Percentiles rank a stretch among this genome's conserved stretches.
phyloP scores from a whole-genome alignment of 2,113 vertebrate genomes.

The Bettongia penicillata region DNA sequence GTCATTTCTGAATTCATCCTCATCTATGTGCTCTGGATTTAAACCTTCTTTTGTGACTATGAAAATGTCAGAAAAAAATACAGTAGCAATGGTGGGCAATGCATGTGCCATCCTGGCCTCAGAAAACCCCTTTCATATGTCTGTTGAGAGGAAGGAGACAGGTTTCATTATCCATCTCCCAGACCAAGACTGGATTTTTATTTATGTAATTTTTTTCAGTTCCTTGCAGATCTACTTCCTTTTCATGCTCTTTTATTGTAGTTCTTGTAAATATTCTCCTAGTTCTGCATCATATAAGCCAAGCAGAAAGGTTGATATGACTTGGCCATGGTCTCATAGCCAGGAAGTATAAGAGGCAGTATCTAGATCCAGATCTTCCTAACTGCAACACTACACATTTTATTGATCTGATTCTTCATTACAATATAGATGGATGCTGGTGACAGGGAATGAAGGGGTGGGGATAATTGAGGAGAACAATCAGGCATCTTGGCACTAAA shows the following conservation, averaged over 20 bases:
- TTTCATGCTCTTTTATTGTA: background rate
- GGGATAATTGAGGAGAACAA: conserved; percentile 15
- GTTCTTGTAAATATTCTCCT: background rate
- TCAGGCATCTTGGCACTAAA: background rate
- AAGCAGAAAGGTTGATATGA: background rate
- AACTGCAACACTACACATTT: background rate
- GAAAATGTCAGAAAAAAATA: background rate
- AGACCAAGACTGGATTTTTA: background rate
- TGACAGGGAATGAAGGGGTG: background rate
- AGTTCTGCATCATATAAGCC: background rate
- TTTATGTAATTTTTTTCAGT: background rate
- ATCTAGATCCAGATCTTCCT: background rate
- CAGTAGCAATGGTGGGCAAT: background rate
- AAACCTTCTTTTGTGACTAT: background rate
- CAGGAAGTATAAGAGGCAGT: background rate
- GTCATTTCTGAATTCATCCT: background rate
- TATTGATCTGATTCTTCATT: background rate
- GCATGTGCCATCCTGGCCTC: background rate
- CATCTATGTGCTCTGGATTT: background rate
- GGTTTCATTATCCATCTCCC: background rate
- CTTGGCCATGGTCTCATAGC: background rate
- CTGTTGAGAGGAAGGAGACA: background rate
- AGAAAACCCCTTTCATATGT: background rate
- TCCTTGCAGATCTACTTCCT: background rate
- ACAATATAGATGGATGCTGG: background rate